phyloP scores from a whole-genome alignment of 2,797 vertebrate genomes.

The Lates japonicus region DNA sequence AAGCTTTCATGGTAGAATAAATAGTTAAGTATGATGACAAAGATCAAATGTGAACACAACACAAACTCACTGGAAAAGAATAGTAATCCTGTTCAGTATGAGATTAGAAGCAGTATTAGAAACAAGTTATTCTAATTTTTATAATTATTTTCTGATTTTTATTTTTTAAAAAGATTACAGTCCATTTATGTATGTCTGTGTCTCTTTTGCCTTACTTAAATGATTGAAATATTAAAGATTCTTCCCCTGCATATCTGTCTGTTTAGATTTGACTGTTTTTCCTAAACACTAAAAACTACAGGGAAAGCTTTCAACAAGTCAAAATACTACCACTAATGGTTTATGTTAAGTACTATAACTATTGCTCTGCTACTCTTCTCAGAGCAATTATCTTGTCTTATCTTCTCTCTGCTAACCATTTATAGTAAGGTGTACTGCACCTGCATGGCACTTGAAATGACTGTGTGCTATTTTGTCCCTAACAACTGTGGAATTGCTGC shows the following conservation, averaged over 20 bases:
- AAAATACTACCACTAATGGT: conserved; percentile 6
- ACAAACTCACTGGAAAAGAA: not conserved
- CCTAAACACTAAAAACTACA: conserved; percentile 10
- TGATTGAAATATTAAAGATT: not conserved
- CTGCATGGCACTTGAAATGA: conserved; percentile 25
- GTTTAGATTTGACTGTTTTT: conserved; percentile 2
- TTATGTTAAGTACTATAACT: not conserved
- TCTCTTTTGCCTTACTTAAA: not conserved
- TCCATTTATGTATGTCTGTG: not conserved
- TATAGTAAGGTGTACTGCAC: conserved; percentile 23
- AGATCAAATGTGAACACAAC: not conserved
- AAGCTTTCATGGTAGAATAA: conserved; percentile 1
- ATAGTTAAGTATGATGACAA: conserved; percentile 1
- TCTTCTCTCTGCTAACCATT: conserved; percentile 23
- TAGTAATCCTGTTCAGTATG: not conserved
- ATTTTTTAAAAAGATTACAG: not conserved
- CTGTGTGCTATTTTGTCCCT: conserved; percentile 41
- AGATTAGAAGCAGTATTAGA: not conserved
- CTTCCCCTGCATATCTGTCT: not conserved
- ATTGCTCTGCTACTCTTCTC: conserved; percentile 23
- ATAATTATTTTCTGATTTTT: not conserved
- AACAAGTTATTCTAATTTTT: not conserved
- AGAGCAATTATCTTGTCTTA: conserved; percentile 32
- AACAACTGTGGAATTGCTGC: conserved; percentile 12
- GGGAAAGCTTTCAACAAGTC: conserved; percentile 3